Percentiles rank a stretch among this genome's conserved stretches.
phyloP scores from a whole-genome alignment of 2,797 vertebrate genomes.

The Chiroxiphia lanceolata region DNA sequence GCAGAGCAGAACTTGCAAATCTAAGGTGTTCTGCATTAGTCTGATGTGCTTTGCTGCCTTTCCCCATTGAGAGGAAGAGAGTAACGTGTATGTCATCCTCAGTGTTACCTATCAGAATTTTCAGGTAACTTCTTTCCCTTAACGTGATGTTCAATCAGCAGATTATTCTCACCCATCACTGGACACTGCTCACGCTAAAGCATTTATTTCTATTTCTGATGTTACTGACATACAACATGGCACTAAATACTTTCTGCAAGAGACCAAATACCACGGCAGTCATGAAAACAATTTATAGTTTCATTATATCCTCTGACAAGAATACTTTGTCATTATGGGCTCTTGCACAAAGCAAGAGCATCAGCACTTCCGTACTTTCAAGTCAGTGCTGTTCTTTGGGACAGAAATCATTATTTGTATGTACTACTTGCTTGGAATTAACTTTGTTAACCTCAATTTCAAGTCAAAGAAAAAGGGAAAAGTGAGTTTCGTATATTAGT shows the following conservation, averaged over 20 bases:
- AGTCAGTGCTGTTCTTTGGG: slow-evolving; percentile 55
- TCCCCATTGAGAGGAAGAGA: background rate
- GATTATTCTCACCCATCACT: background rate
- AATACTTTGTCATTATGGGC: slow-evolving; percentile 71
- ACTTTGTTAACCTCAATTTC: slow-evolving; percentile 74
- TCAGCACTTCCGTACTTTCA: slow-evolving; percentile 59
- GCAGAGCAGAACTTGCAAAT: background rate
- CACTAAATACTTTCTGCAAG: slow-evolving; percentile 71
- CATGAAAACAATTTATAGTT: slow-evolving; percentile 81
- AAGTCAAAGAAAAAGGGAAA: slow-evolving; percentile 65
- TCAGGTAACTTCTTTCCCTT: slow-evolving; percentile 3
- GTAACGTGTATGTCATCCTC: background rate
- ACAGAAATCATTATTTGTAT: slow-evolving; percentile 68
- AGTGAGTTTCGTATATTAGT: slow-evolving; percentile 33
- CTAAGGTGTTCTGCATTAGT: background rate
- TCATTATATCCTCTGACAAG: slow-evolving; percentile 75
- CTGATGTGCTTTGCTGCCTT: background rate
- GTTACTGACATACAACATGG: slow-evolving; percentile 44
- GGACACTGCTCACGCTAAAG: background rate
- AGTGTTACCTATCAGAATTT: background rate
- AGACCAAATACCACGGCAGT: slow-evolving; percentile 70
- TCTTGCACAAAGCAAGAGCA: slow-evolving; percentile 65
- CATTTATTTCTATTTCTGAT: slow-evolving; percentile 33
- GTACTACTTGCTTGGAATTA: slow-evolving; percentile 51
- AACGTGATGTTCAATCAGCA: background rate